Conservation (phyloP, 1,140 invertebrate species). For the Whitmania pigra region DNA sequence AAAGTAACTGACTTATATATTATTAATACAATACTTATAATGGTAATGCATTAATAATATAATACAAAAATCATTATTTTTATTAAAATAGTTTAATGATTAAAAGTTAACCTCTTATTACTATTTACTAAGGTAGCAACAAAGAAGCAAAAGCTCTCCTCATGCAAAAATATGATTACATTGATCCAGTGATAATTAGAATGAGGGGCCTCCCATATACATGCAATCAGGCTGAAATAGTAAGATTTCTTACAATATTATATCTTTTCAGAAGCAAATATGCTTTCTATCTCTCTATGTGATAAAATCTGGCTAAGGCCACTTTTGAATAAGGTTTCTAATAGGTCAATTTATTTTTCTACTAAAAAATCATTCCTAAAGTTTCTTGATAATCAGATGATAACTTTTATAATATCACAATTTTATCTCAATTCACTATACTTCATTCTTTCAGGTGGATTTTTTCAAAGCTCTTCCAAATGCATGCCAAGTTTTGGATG, state of each 20-base stretch:
- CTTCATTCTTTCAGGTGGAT: background rate
- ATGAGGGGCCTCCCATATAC: slow-evolving; percentile 18
- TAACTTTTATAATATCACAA: background rate
- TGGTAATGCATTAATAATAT: no score
- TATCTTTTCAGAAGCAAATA: no score
- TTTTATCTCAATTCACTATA: background rate
- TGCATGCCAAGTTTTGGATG: background rate
- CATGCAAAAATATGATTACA: background rate
- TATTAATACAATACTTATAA: no score
- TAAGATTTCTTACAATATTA: background rate
- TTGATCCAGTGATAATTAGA: slow-evolving; percentile 17
- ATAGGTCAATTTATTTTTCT: no score
- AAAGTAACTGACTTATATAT: no score
- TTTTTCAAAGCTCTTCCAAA: slow-evolving; percentile 1
- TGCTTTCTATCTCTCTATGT: no score
- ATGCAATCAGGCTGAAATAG: slow-evolving; percentile 8
- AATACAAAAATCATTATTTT: background rate
- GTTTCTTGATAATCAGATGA: no score
- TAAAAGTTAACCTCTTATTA: background rate
- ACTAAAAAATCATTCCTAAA: no score
- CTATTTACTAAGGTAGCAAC: background rate
- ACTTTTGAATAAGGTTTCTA: no score
- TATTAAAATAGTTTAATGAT: background rate
- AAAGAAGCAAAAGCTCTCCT: slow-evolving; percentile 8
- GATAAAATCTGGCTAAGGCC: no score